phyloP scores from a whole-genome alignment of 2,113 vertebrate species.

The Leptosomus discolor region DNA sequence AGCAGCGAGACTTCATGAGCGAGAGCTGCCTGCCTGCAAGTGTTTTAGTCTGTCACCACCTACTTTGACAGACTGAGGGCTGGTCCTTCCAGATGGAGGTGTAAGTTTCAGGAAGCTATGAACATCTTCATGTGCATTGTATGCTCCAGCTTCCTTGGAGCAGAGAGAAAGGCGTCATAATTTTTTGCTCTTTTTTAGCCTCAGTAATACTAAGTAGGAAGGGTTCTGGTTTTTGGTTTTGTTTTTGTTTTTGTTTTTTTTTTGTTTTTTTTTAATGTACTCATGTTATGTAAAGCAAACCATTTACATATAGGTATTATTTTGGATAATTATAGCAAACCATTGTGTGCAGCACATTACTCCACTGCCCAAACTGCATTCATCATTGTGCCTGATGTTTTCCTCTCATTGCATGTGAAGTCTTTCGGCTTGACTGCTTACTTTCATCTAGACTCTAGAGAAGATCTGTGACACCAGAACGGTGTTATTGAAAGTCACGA shows the following conservation, averaged over 20 bases:
- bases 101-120: neutral
- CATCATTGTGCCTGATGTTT: neutral
- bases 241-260: too few relatives aligned
- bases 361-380: neutral
- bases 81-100: neutral
- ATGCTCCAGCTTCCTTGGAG: neutral
- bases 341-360: neutral
- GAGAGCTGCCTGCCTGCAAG: neutral
- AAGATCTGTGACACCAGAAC: rapidly evolving
- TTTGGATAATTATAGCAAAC: neutral
- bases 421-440: neutral
- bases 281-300: neutral
- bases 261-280: neutral
- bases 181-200: neutral
- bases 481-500: neutral
- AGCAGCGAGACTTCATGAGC: neutral
- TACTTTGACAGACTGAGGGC: neutral
- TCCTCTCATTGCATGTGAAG: neutral
- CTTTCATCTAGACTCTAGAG: neutral
- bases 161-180: neutral
- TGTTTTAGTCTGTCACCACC: neutral
- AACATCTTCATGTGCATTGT: neutral
- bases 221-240: too few relatives aligned
- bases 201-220: neutral
- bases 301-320: neutral